A percentile compares a stretch with the other conserved stretches of the same genome.
phyloP scores from a whole-genome alignment of 2,888 invertebrate genomes.

The Troides aeacus region DNA sequence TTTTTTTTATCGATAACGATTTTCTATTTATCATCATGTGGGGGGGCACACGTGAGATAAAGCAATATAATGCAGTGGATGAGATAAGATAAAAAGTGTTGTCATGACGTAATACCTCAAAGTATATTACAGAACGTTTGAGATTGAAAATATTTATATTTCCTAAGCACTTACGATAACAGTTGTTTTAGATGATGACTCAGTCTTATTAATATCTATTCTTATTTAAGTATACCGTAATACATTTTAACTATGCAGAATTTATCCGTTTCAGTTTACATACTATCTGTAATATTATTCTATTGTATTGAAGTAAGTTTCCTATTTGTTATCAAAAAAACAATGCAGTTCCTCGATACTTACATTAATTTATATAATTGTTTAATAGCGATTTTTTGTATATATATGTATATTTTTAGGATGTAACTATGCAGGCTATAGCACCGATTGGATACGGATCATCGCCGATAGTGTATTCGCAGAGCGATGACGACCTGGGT shows the following conservation, averaged over 20 bases:
- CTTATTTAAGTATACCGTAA: slow-evolving; percentile 27
- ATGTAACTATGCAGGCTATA: slow-evolving; percentile 13
- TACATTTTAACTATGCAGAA: slow-evolving; percentile 20
- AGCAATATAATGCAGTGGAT: slow-evolving; percentile 32
- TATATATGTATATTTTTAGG: slow-evolving; percentile 12
- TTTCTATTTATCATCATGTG: no score
- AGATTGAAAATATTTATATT: slow-evolving; percentile 27
- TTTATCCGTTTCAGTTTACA: slow-evolving; percentile 10
- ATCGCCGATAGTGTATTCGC: slow-evolving; percentile 41
- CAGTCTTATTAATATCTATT: slow-evolving; percentile 26
- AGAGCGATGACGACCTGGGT: slow-evolving; percentile 51
- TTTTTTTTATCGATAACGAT: no score
- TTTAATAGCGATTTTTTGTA: neutral
- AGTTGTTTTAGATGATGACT: slow-evolving; percentile 27
- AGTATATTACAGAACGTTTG: slow-evolving; percentile 23
- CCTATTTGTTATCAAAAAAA: neutral
- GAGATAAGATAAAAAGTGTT: slow-evolving; percentile 34
- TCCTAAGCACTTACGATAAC: slow-evolving; percentile 21
- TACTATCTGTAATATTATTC: slow-evolving; percentile 10
- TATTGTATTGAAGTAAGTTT: slow-evolving; percentile 16
- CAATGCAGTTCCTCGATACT: no score
- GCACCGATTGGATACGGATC: slow-evolving; percentile 39
- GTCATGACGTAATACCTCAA: slow-evolving; percentile 37
- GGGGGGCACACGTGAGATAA: slow-evolving; percentile 31
- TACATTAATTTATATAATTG: neutral